phyloP scores from a whole-genome alignment of 2,113 vertebrate species.

The Trichomycterus rosablanca region DNA sequence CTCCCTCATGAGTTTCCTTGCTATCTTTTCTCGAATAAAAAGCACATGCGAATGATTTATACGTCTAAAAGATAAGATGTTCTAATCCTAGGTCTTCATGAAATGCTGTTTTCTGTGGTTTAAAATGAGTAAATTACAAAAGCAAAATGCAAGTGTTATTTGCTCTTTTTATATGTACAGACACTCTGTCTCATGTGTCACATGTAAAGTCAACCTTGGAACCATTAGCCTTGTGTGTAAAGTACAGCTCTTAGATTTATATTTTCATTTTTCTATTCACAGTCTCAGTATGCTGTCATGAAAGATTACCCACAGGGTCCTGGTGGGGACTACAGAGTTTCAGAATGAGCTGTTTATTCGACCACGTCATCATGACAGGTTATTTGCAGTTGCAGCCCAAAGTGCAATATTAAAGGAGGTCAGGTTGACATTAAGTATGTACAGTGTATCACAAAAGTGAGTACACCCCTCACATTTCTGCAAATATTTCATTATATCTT shows the following conservation, averaged over 20 bases:
- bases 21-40: slow-evolving; percentile 66
- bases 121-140: too few relatives aligned
- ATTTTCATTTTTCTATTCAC: slow-evolving; percentile 19
- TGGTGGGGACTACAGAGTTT: slow-evolving; percentile 64
- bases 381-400: too few relatives aligned
- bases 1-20: slow-evolving; percentile 64
- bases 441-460: too few relatives aligned
- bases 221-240: background rate
- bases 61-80: background rate
- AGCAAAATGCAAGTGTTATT: too few relatives aligned
- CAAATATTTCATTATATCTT: too few relatives aligned
- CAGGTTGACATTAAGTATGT: too few relatives aligned
- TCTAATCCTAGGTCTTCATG: background rate
- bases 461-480: too few relatives aligned
- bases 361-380: slow-evolving; percentile 53
- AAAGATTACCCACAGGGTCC: slow-evolving; percentile 66
- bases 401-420: too few relatives aligned
- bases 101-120: too few relatives aligned
- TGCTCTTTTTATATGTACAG: too few relatives aligned
- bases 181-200: background rate
- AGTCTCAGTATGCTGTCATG: slow-evolving; percentile 62
- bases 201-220: background rate
- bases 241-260: slow-evolving; percentile 7
- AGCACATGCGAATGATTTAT: too few relatives aligned
- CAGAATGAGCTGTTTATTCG: slow-evolving; percentile 69